Base-by-base conservation (phyloP, 2,797 vertebrate species). In the Microctenopoma stevenorrisi region DNA sequence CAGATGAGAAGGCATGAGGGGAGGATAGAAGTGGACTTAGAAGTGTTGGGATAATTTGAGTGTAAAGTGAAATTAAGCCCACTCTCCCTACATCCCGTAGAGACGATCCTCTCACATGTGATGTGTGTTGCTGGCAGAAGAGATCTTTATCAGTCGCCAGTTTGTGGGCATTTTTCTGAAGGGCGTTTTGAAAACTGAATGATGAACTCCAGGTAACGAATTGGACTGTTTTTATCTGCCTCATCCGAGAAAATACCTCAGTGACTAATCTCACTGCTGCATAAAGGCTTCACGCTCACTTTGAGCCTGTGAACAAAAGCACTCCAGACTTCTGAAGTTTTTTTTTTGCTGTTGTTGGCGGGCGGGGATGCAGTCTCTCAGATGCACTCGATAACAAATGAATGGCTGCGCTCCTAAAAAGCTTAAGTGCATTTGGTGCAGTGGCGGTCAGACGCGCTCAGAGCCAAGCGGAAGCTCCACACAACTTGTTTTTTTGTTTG, bases 91-190 rank as follows among this genome's bases (percentile, higher is more conserved):
- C 26, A 10, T 64, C 86, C 82, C 33, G 69, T 42, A 22, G 82
- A 81, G 82, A 76, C 77, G 66, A 77, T 63, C 65, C 33, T 70
- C 82, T 50, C 77, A 77, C 65, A 58, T 0, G 64, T 78, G 66
- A 58, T 0, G 64, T 78, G 66, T 76, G 73, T 80, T 22, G 26
- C 54, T 43, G 7, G 22, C 25, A 11, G 5, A 55, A 47, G 16
- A 46, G 9, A 8, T 2, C 38, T 52, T 61, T 47, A 66, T 71
- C 72, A 78, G 76, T 69, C 49, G 73, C 79, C 63, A 64, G 61
- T 54, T 33, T 0, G 25, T 16, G 28, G 38, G 53, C 64, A 60
- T 47, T 84, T 43, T 40, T 71, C 47, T 56, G 15, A 30, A 46
- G 49, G 54, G 7, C 1, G 35, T 14, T 37, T 30, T 22, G 50